Percentiles rank a stretch among this genome's conserved stretches.
Conservation (phyloP, 2,888 invertebrate genomes). For the Folsomia manolachei region DNA sequence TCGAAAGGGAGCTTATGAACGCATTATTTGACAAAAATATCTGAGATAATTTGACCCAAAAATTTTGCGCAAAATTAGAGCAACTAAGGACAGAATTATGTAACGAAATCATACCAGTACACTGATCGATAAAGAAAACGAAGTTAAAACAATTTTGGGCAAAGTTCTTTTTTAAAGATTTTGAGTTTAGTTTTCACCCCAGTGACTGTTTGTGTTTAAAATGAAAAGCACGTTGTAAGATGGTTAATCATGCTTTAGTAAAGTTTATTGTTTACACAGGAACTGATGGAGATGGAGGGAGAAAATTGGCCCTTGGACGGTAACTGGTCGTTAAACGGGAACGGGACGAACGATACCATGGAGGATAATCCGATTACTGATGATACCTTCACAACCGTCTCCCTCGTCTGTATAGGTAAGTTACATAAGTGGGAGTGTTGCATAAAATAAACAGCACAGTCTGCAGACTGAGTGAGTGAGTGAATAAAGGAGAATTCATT, state of each 20-base stretch:
- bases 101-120: too few species aligned
- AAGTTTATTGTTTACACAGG: slow-evolving; percentile 1
- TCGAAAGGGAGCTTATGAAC: too few species aligned
- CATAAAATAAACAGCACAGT: not conserved
- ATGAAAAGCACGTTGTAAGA: too few species aligned
- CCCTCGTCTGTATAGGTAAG: slow-evolving; percentile 46
- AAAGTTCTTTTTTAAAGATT: too few species aligned
- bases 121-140: too few species aligned
- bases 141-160: too few species aligned
- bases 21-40: too few species aligned
- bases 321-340: slow-evolving; percentile 31
- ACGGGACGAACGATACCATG: slow-evolving; percentile 20
- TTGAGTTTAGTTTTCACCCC: too few species aligned
- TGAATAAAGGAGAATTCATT: not conserved
- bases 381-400: slow-evolving; percentile 42
- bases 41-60: too few species aligned
- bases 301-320: slow-evolving; percentile 28
- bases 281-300: slow-evolving; percentile 15
- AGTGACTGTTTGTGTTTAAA: not conserved
- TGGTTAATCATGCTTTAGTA: too few species aligned
- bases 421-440: not conserved
- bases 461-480: not conserved
- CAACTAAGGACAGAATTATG: too few species aligned
- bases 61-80: too few species aligned
- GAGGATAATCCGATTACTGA: slow-evolving; percentile 26